These are phyloP conservation scores for Portevinia maculata DNA, from an alignment of 2,888 invertebrate species.

Conservation along the genomic window DNA sequence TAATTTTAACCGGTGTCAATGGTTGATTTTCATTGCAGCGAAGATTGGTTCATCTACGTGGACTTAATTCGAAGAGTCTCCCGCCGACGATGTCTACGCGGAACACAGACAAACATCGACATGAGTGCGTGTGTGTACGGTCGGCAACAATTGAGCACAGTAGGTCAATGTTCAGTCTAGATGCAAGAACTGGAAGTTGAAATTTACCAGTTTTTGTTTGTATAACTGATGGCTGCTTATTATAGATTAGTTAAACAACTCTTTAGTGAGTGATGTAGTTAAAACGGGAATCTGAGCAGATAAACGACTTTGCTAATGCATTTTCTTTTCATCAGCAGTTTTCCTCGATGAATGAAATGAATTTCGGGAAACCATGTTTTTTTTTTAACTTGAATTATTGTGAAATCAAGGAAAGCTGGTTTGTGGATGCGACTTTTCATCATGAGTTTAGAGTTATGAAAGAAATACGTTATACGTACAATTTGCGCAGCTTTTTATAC, in stretches of 20 bases:
- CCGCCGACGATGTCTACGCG: constrained; percentile 48
- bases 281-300: constrained; percentile 24
- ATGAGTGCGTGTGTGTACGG: constrained; percentile 35
- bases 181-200: constrained; percentile 22
- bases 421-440: too few species aligned
- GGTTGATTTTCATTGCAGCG: constrained; percentile 10
- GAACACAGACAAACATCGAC: constrained; percentile 7
- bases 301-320: constrained; percentile 21
- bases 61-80: constrained; percentile 44
- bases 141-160: constrained; percentile 80
- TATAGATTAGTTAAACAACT: constrained; percentile 30
- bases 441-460: too few species aligned
- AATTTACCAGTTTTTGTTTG: constrained; percentile 42
- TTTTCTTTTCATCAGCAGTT: constrained; percentile 27
- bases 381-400: too few species aligned
- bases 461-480: too few species aligned
- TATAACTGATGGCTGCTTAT: constrained; percentile 8
- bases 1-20: constrained; percentile 39
- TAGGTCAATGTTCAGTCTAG: constrained; percentile 80
- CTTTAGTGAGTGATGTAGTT: constrained; percentile 17
- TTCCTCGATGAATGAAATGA: background rate
- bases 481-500: too few species aligned
- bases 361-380: too few species aligned
- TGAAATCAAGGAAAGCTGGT: too few species aligned
- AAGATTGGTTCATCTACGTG: constrained; percentile 9